These are phyloP conservation scores for Acanthurus leucopareius DNA, from an alignment of 2,797 vertebrate genomes.

Conservation along the genomic window DNA sequence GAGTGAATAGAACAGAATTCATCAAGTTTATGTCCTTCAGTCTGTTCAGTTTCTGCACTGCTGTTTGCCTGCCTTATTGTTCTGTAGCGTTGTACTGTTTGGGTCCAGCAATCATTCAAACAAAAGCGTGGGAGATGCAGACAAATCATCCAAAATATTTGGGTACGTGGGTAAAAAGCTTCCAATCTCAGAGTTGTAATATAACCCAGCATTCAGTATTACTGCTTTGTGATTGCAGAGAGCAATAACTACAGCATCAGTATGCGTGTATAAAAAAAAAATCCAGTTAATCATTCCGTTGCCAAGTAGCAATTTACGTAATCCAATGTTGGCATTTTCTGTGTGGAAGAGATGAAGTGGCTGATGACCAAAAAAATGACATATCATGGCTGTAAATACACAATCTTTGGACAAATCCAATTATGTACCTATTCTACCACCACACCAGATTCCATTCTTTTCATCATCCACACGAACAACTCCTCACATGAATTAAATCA, in stretches of 20 bases:
- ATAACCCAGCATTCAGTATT: neutral
- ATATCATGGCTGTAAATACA: neutral
- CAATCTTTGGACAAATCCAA: neutral
- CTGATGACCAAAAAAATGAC: neutral
- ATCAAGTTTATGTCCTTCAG: neutral
- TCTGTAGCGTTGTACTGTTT: conserved; percentile 1
- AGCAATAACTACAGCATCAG: neutral
- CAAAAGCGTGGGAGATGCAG: conserved; percentile 20
- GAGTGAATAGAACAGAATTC: neutral
- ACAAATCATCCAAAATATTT: conserved; percentile 37
- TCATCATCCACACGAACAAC: too few relatives aligned
- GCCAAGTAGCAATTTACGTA: neutral
- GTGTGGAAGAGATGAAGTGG: neutral
- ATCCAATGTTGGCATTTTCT: neutral
- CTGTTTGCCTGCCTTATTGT: conserved; percentile 11
- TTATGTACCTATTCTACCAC: too few relatives aligned
- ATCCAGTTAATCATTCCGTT: neutral
- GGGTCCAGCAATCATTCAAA: neutral
- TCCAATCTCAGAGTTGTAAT: conserved; percentile 13
- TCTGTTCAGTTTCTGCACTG: neutral
- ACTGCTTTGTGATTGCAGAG: conserved; percentile 9
- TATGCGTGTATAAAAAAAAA: neutral
- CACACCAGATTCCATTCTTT: too few relatives aligned
- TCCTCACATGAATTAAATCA: too few relatives aligned
- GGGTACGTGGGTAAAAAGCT: conserved; percentile 4